Evolutionary conservation across 2,113 vertebrate species (phyloP).

Genomic region (Silurus asotus): DNA sequence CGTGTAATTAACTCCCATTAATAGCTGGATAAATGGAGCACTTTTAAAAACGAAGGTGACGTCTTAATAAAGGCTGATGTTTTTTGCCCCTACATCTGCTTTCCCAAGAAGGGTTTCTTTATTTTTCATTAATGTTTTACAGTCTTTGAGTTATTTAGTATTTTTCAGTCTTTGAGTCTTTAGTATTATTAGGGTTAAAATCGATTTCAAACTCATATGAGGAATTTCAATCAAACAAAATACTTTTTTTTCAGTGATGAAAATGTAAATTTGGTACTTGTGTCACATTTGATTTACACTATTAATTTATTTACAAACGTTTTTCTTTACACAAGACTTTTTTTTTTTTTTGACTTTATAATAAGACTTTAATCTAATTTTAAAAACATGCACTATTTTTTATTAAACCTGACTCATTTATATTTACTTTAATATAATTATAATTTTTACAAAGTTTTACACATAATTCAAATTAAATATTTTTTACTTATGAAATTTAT

Average conservation of each 20-base stretch:
- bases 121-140: background rate
- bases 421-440: no score
- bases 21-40: constrained; percentile 39
- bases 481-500: background rate
- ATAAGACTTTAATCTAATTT: background rate
- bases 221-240: background rate
- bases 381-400: background rate
- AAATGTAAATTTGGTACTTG: background rate
- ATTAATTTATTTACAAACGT: no score
- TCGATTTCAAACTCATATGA: background rate
- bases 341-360: background rate
- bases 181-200: no score
- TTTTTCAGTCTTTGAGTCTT: background rate
- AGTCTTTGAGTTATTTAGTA: background rate
- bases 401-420: no score
- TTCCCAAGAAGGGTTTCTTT: background rate
- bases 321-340: no score
- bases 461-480: background rate
- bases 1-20: constrained; percentile 52
- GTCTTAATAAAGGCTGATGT: constrained; percentile 40
- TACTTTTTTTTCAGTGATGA: background rate
- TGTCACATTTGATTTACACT: background rate
- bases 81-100: background rate
- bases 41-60: constrained; percentile 32
- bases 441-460: background rate